Evolutionary conservation across 2,888 invertebrate species (phyloP), one percentile per base, ranked within the genome.

Genomic region (Harpalus rufipes): DNA sequence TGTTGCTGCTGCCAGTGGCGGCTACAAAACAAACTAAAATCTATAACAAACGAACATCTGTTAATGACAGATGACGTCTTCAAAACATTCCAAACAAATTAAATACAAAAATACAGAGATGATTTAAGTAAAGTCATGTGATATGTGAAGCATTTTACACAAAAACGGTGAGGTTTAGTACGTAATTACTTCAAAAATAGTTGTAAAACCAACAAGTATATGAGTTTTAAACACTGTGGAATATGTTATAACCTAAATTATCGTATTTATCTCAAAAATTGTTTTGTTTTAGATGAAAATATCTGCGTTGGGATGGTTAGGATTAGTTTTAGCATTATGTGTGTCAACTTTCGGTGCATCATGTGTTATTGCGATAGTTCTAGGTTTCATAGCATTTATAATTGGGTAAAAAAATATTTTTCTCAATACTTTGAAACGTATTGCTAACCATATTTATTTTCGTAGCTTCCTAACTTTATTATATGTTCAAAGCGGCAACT

Each of bases 311-410:
- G 90, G 90, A 85, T 92, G 92, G 92, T 87, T 89, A 86, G 88
- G 90, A 74, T 88, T 92, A 80, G 90, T 92, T 86, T 86, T 90
- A 84, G 86, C 90, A 82, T 88, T 92, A 76, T 90, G 90, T 87
- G 86, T 91, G 74, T 90, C 91, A 63, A 90, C 90, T 85, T 91
- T 92, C 87, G 92, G 92, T 32, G 85, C 91, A 39, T 90, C 89
- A 86, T 91, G 90, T 89, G 90, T 91, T 85, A 84, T 91, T 65
- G 90, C 89, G 72, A 86, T 90, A 74, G 85, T 89, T 84, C 85
- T 89, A 65, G 88, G 90, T 86, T 80, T 89, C 56, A 78, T 90
- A 78, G 87, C 90, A 82, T 91, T 91, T 87, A 63, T 90, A 18
- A 84, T 91, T 85, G 91, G 91, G 91, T 91, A 88, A 87, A 89